Evolutionary conservation across 2,888 invertebrate species (phyloP), one percentile per base, ranked within the genome.

Genomic region (Andrena hattorfiana): DNA sequence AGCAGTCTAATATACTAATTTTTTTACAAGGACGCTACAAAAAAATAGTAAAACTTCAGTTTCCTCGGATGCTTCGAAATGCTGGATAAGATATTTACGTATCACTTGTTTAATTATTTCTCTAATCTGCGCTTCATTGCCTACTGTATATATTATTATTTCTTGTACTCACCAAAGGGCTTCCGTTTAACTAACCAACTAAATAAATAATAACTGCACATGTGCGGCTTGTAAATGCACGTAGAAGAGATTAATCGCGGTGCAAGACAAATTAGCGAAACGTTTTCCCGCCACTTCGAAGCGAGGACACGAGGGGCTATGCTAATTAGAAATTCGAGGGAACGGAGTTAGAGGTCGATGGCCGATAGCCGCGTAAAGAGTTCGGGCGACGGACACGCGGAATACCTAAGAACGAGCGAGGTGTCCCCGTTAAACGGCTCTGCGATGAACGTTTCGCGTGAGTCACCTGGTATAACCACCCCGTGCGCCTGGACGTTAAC

Each of bases 391-490:
- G 64, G 66, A 28, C 73, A n/a, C 2, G 42, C 51, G 63, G 77
- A 73, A 83, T 87, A 70, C 16, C 32, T 35, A 73, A 83, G 56
- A 56, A 56, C 23, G 1, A 56, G 56, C 56, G 20, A 20, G 54
- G 49, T 48, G 62, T 70, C 30, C 20, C 30, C 59, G 62, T 75
- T 68, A 51, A 67, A 23, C 60, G 28, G 59, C 3, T 20, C 26
- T 16, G 3, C 35, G 54, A 8, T 20, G 42, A 73, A 66, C 32
- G 69, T 60, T 66, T 82, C 13, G 62, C 56, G 23, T 77, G 78
- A 89, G 72, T 85, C 90, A 87, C 85, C 85, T 81, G 84, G 64
- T 89, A 75, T 79, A 85, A 60, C 72, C 70, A 71, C 72, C 77
- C 78, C 74, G 81, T 72, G 74, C 67, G 20, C 81, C 70, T 62